Percentiles rank a stretch among this genome's conserved stretches.
Conservation (phyloP, 2,888 invertebrate species). For the Ichneumoninae sp. region DNA sequence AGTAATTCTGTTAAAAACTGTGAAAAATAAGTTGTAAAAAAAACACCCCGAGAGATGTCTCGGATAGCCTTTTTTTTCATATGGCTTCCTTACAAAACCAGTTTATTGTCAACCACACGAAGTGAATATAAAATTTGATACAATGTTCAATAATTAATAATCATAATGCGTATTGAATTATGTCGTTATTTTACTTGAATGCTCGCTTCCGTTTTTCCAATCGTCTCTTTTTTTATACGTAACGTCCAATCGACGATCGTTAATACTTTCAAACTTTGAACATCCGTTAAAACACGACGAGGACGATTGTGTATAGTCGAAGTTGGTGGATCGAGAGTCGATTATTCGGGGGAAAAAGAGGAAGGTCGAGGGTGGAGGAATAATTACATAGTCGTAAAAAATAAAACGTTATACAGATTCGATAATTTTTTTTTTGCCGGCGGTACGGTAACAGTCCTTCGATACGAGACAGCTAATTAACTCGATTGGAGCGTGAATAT, state of each 20-base stretch:
- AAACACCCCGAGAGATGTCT: slow-evolving; percentile 22
- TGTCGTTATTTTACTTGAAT: slow-evolving; percentile 65
- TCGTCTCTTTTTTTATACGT: slow-evolving; percentile 30
- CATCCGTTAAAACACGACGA: slow-evolving; percentile 42
- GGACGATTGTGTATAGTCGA: slow-evolving; percentile 54
- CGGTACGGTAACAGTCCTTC: slow-evolving; percentile 40
- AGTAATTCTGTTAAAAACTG: slow-evolving; percentile 37
- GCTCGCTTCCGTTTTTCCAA: slow-evolving; percentile 47
- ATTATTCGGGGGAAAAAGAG: slow-evolving; percentile 26
- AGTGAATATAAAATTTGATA: slow-evolving; percentile 84
- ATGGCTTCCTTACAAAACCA: slow-evolving; percentile 81
- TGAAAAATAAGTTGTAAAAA: slow-evolving; percentile 16
- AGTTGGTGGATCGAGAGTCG: slow-evolving; percentile 37
- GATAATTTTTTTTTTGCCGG: slow-evolving; percentile 25
- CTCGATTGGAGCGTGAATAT: slow-evolving; percentile 24
- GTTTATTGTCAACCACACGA: slow-evolving; percentile 83
- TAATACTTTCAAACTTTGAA: slow-evolving; percentile 48
- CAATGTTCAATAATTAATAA: slow-evolving; percentile 82
- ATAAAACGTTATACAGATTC: slow-evolving; percentile 19
- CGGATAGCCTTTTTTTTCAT: slow-evolving; percentile 55
- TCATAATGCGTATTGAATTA: slow-evolving; percentile 72
- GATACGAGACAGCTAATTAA: slow-evolving; percentile 49
- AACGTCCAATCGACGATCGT: slow-evolving; percentile 25
- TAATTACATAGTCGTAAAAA: slow-evolving; percentile 13
- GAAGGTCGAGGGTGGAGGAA: slow-evolving; percentile 1